Evolutionary conservation across 1,140 invertebrate genomes (phyloP), one percentile per base, ranked within the genome.

Genomic region (Cherax quadricarinatus): DNA sequence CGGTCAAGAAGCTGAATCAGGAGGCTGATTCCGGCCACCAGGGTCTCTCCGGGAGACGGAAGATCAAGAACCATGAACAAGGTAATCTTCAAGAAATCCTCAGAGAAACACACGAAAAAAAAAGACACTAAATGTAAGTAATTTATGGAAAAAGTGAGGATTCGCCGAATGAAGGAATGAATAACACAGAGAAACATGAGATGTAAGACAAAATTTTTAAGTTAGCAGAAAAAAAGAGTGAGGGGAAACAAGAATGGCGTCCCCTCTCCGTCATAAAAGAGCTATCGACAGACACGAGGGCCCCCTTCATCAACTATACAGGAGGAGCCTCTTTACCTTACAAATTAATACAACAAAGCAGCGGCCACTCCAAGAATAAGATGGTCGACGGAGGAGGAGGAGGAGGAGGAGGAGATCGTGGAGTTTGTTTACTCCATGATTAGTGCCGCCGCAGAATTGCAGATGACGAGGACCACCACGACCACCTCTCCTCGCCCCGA

Each of bases 311-410:
- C 60, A 41, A 41, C n/a, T 66, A 81, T 70, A 81, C 78, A 81
- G 41, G 53, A 81, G 87, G 18, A 73, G 78, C 51, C 70, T 70
- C 70, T 53, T 79, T 88, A 81, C 53, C 87, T 62, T 75, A 57
- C 87, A 88, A 88, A 88, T 88, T 88, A 88, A 88, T 88, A 88
- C 87, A 88, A 88, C 87, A 88, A 88, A 88, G 86, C 70, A 81
- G 57, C 79, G n/a, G 79, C 66, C 79, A 60, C 51, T 62, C 41
- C 6, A 48, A 51, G 53, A 85, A 41, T 51, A 79, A 10, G 88
- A 90, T 41, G 30, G 30, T 41, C 30, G 30, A 41, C 30, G 82
- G 48, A 73, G 30, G 5, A 3, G 30, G 62, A 6, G 53, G 82
- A 83, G 81, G 24, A 85, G 85, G 70, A 86, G 73, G 73, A 79